phyloP scores from a whole-genome alignment of 2,888 invertebrate genomes.

The Microctonus brassicae region DNA sequence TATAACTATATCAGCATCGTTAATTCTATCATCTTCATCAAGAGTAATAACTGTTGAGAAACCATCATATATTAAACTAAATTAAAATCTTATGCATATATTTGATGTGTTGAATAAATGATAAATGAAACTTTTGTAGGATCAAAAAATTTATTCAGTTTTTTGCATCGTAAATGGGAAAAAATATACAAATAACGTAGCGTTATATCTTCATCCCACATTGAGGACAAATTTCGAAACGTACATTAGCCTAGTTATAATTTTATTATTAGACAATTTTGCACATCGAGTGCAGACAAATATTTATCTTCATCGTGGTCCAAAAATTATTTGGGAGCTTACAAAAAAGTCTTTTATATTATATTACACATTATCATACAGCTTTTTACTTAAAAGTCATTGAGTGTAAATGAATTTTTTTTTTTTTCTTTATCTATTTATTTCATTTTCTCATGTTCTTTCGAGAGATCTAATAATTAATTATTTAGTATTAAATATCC shows the following conservation, averaged over 20 bases:
- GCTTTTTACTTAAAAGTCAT: not conserved
- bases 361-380: not conserved
- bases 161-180: not conserved
- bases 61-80: no score
- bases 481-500: no score
- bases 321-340: not conserved
- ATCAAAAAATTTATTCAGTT: not conserved
- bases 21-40: no score
- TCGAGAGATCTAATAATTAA: no score
- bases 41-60: no score
- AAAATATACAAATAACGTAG: not conserved
- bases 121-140: no score
- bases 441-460: no score
- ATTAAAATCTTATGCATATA: no score
- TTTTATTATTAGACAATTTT: not conserved
- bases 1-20: no score
- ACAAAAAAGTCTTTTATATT: not conserved
- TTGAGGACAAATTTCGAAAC: not conserved
- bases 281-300: not conserved
- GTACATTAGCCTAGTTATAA: not conserved
- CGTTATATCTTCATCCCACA: not conserved
- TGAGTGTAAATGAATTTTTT: no score
- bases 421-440: no score
- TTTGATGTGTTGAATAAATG: no score
- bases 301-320: not conserved